phyloP scores from a whole-genome alignment of 2,797 vertebrate genomes.

The Mus caroli region DNA sequence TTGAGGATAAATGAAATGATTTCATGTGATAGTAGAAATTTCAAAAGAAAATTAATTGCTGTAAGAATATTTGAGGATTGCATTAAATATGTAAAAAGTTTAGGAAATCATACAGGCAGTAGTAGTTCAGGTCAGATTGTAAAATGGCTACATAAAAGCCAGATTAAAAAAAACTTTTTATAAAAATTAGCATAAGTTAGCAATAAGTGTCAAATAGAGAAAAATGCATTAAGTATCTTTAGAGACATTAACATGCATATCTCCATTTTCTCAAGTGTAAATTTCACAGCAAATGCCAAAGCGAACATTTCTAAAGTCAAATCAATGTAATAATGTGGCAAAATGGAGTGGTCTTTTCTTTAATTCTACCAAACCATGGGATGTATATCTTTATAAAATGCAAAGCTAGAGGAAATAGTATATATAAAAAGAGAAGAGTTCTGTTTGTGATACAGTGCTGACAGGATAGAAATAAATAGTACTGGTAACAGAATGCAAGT shows the following conservation, averaged over 20 bases:
- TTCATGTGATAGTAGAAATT: neutral
- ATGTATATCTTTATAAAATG: neutral
- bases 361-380: neutral
- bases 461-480: neutral
- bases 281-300: slow-evolving; percentile 33
- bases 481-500: neutral
- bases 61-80: slow-evolving; percentile 37
- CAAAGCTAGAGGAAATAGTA: neutral
- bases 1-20: slow-evolving; percentile 52
- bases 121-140: slow-evolving; percentile 14
- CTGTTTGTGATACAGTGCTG: neutral
- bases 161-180: slow-evolving; percentile 12
- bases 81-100: neutral
- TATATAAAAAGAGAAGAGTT: neutral
- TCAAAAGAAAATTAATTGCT: slow-evolving; percentile 40
- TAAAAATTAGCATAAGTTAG: slow-evolving; percentile 56
- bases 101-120: slow-evolving; percentile 31
- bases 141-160: slow-evolving; percentile 30
- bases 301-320: slow-evolving; percentile 56
- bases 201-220: slow-evolving; percentile 18
- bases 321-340: neutral
- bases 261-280: slow-evolving; percentile 44
- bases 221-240: neutral
- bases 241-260: slow-evolving; percentile 23
- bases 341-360: slow-evolving; percentile 19